Percentiles rank a stretch among this genome's conserved stretches.
phyloP scores from a whole-genome alignment of 2,888 invertebrate species.

The Julus scandinavius region DNA sequence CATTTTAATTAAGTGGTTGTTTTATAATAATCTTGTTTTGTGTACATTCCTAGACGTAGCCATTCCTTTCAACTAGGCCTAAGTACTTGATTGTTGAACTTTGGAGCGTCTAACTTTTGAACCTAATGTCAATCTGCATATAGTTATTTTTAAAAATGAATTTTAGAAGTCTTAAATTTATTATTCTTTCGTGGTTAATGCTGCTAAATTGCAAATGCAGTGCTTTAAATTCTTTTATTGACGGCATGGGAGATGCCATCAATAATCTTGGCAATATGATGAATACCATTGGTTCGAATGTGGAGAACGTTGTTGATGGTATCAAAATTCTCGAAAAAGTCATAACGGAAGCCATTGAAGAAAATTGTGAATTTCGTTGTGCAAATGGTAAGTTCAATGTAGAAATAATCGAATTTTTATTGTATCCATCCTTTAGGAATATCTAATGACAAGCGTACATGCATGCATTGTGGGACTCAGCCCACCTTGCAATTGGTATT shows the following conservation, averaged over 20 bases:
- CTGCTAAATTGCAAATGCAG: not conserved
- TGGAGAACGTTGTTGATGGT: conserved; percentile 13
- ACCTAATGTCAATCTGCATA: not conserved
- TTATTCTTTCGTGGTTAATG: not conserved
- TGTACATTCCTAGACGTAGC: not conserved
- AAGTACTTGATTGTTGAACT: not conserved
- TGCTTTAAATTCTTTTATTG: not conserved
- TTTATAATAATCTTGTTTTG: too few species aligned
- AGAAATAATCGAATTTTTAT: too few species aligned
- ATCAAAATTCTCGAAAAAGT: conserved; percentile 74
- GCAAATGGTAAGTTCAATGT: conserved; percentile 73
- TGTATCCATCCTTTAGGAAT: too few species aligned
- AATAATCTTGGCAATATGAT: conserved; percentile 40
- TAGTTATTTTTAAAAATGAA: not conserved
- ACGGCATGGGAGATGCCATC: not conserved
- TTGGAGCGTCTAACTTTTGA: not conserved
- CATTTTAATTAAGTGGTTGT: too few species aligned
- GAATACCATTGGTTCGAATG: not conserved
- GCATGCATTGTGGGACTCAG: too few species aligned
- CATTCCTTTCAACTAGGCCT: not conserved
- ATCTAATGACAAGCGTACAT: too few species aligned
- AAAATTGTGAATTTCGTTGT: conserved; percentile 81
- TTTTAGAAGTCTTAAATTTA: too few species aligned
- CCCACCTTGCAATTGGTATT: too few species aligned
- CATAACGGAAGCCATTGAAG: conserved; percentile 86